Evolutionary conservation across 1,140 invertebrate genomes (phyloP).

Genomic region (Phymorhynchus buccinoides): DNA sequence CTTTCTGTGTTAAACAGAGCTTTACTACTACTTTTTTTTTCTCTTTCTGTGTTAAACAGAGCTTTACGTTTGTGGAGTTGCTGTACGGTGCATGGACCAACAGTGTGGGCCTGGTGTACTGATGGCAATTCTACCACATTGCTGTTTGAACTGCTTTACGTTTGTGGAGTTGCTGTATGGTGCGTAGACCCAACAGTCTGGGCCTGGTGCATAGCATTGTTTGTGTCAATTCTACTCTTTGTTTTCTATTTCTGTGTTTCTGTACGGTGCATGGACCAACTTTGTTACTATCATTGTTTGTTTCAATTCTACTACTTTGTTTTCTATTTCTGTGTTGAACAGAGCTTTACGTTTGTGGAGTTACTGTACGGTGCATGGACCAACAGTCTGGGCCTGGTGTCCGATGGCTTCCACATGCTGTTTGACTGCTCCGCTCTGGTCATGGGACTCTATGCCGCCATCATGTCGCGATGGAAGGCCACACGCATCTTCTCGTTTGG

Average conservation of each 20-base stretch:
- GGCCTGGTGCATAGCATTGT: too few relatives aligned
- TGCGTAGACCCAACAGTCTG: slow-evolving; percentile 93
- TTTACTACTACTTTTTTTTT: slow-evolving; percentile 74
- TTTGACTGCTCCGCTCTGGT: slow-evolving; percentile 97
- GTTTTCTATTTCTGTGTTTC: too few relatives aligned
- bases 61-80: slow-evolving; percentile 91
- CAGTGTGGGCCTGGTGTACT: slow-evolving; percentile 92
- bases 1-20: slow-evolving; percentile 53
- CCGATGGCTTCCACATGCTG: slow-evolving; percentile 99
- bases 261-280: too few relatives aligned
- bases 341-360: slow-evolving; percentile 89
- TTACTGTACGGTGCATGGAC: slow-evolving; percentile 95
- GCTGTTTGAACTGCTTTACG: too few relatives aligned
- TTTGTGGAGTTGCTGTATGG: slow-evolving; percentile 97
- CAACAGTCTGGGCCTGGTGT: slow-evolving; percentile 94
- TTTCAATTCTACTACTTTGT: not conserved
- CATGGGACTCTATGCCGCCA: slow-evolving; percentile 91
- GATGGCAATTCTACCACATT: too few relatives aligned
- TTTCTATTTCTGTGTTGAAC: slow-evolving; percentile 29
- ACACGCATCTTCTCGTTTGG: slow-evolving; percentile 96
- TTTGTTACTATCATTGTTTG: not conserved
- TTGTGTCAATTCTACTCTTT: too few relatives aligned
- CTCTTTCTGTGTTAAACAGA: slow-evolving; percentile 53
- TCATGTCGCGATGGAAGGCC: slow-evolving; percentile 88
- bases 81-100: slow-evolving; percentile 97